Conservation (phyloP, 2,113 vertebrate species). For the Tachycineta bicolor region DNA sequence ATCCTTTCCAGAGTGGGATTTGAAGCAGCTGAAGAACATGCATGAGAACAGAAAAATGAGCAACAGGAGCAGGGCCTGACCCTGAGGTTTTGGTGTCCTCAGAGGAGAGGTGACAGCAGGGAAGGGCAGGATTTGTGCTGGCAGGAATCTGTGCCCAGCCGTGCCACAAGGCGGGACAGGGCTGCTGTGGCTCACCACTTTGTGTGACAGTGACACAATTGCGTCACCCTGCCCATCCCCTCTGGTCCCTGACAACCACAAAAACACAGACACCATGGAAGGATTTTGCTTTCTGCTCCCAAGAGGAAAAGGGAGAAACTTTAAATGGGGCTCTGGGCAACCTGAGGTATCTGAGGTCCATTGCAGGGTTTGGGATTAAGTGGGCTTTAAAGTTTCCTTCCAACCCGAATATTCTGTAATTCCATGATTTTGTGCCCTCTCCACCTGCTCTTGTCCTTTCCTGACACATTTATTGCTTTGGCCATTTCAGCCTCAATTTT, state of each 20-base stretch:
- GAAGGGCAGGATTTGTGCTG: neutral
- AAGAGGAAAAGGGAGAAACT: neutral
- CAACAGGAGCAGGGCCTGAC: neutral
- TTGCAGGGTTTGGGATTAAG: neutral
- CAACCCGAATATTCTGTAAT: neutral
- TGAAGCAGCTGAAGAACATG: neutral
- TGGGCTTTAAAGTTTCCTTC: neutral
- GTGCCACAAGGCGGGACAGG: neutral
- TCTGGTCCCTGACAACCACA: neutral
- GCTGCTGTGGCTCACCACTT: neutral
- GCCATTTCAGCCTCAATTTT: neutral
- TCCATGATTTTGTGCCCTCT: neutral
- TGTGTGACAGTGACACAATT: neutral
- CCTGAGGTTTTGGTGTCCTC: neutral
- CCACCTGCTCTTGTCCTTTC: neutral
- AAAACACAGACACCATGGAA: neutral
- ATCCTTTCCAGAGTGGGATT: neutral
- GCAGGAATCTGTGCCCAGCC: neutral
- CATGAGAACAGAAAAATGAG: neutral
- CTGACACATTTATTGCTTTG: neutral
- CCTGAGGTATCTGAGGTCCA: neutral
- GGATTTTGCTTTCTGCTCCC: neutral
- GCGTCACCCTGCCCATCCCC: neutral
- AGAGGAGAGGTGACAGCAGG: neutral
- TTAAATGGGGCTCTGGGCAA: neutral